phyloP scores from a whole-genome alignment of 2,113 vertebrate species.

The Apodemus sylvaticus region DNA sequence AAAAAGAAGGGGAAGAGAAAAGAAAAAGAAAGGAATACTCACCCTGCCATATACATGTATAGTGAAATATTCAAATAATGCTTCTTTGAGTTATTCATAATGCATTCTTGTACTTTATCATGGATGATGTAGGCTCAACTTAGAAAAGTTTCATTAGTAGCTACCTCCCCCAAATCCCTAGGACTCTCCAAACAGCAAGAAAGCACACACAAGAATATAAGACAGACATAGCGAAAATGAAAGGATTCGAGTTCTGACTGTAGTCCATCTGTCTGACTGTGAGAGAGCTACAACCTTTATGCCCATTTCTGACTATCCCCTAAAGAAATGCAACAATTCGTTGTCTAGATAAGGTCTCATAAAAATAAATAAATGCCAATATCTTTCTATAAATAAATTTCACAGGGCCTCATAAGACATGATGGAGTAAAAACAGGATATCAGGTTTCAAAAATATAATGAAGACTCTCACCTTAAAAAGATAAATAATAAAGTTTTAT shows the following conservation, averaged over 20 bases:
- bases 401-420: not conserved
- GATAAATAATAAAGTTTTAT: not conserved
- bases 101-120: no score
- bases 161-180: not conserved
- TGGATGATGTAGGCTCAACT: no score
- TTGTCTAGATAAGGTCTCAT: not conserved
- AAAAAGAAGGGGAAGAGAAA: no score
- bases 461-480: not conserved
- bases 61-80: no score
- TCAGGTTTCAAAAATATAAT: conserved; percentile 32
- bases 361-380: not conserved
- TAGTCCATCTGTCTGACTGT: not conserved
- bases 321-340: not conserved
- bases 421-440: not conserved
- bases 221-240: not conserved
- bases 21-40: no score
- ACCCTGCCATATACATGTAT: no score
- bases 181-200: not conserved
- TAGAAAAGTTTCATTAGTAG: not conserved
- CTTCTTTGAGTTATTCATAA: no score
- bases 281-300: not conserved
- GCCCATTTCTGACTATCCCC: not conserved
- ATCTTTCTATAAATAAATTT: conserved; percentile 8
- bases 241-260: not conserved
- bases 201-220: not conserved